These are phyloP conservation scores for Trochalopteron elliotii DNA, from an alignment of 2,113 vertebrate species.

Conservation along the genomic window DNA sequence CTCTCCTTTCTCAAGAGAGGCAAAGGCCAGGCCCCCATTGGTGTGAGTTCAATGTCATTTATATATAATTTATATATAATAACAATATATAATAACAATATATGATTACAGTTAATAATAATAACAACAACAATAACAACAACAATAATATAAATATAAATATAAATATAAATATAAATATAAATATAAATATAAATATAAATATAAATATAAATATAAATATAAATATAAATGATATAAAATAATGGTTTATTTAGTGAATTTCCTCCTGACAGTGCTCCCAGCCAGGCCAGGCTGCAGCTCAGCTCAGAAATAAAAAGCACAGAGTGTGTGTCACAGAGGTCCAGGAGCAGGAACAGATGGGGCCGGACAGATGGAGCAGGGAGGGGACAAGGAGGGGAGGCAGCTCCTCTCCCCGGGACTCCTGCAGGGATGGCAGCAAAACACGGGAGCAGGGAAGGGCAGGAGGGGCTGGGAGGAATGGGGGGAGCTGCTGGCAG, in stretches of 20 bases:
- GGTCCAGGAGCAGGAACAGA: conserved; percentile 17
- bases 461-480: background rate
- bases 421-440: background rate
- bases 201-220: no score
- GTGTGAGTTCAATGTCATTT: no score
- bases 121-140: no score
- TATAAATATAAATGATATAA: background rate
- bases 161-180: no score
- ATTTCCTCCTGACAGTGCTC: background rate
- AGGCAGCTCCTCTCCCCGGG: conserved; percentile 20
- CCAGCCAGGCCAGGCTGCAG: background rate
- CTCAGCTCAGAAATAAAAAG: background rate
- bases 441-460: background rate
- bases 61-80: no score
- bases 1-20: fast-evolving
- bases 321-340: background rate
- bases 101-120: no score
- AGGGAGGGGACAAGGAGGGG: conserved; percentile 2
- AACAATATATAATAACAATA: no score
- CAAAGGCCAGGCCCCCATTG: fast-evolving
- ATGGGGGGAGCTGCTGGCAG: background rate
- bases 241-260: fast-evolving
- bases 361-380: conserved; percentile 54
- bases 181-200: no score
- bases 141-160: no score